These are phyloP conservation scores for Chaenodraco wilsoni DNA, from an alignment of 2,797 vertebrate species.

Conservation along the genomic window DNA sequence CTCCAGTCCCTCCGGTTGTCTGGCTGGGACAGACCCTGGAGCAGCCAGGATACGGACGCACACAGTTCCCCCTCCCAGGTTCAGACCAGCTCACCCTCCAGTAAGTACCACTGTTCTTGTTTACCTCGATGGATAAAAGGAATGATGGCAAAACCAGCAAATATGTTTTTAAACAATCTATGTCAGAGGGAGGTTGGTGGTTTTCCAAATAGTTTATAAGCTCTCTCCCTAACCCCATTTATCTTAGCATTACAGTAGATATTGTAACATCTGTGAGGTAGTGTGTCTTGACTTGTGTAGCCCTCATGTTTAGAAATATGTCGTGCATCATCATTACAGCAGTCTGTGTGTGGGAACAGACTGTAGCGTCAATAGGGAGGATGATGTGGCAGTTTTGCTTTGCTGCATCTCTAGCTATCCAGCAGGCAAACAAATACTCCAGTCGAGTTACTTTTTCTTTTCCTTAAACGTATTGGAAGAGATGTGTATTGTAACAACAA, in stretches of 20 bases:
- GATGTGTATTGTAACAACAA: neutral
- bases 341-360: constrained; percentile 53
- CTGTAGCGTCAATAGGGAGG: constrained; percentile 67
- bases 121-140: neutral
- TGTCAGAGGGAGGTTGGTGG: constrained; percentile 1
- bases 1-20: constrained; percentile 95
- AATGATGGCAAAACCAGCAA: neutral
- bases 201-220: neutral
- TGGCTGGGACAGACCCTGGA: constrained; percentile 97
- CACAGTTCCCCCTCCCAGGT: constrained; percentile 75
- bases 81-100: constrained; percentile 90
- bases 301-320: constrained; percentile 20
- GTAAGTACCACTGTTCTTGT: constrained; percentile 83
- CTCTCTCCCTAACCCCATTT: neutral
- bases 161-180: neutral
- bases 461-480: neutral
- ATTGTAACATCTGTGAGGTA: constrained; percentile 3
- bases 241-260: neutral
- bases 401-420: constrained; percentile 63
- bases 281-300: constrained; percentile 7
- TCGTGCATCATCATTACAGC: constrained; percentile 34
- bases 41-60: constrained; percentile 91
- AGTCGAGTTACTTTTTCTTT: constrained; percentile 27
- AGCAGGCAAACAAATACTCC: constrained; percentile 29
- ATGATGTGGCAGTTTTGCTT: constrained; percentile 82